Evolutionary conservation across 2,797 vertebrate genomes (phyloP).

Genomic region (Clarias platycephalus): DNA sequence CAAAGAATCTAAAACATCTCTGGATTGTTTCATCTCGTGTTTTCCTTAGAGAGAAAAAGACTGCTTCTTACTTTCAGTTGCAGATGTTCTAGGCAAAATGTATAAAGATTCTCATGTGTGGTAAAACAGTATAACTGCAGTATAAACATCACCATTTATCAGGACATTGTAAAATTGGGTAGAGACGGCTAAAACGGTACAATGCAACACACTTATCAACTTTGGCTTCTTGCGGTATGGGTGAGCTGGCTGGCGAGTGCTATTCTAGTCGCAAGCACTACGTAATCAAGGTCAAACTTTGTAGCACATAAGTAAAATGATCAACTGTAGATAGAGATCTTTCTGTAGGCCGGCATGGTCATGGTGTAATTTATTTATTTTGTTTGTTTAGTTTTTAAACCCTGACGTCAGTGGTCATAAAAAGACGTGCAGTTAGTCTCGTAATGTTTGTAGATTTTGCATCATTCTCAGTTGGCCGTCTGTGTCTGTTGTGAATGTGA

Average conservation of each 20-base stretch:
- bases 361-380: not conserved
- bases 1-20: not conserved
- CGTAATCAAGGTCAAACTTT: not conserved
- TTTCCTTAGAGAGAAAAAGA: not conserved
- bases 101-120: not conserved
- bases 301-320: too few species aligned
- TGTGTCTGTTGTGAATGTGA: conserved; percentile 35
- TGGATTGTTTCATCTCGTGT: not conserved
- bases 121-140: not conserved
- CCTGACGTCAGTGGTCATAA: not conserved
- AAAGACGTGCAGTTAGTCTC: conserved; percentile 9
- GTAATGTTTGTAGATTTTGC: conserved; percentile 20
- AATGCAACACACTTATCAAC: not conserved
- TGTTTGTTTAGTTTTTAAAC: not conserved
- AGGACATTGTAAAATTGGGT: not conserved
- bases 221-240: not conserved
- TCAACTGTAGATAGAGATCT: not conserved
- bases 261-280: not conserved
- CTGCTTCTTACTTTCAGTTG: not conserved
- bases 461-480: not conserved
- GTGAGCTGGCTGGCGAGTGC: not conserved
- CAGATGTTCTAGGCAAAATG: not conserved
- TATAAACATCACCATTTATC: not conserved
- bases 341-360: not conserved
- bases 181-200: not conserved